Conservation (phyloP, 2,797 vertebrate genomes). For the Florisuga fusca region DNA sequence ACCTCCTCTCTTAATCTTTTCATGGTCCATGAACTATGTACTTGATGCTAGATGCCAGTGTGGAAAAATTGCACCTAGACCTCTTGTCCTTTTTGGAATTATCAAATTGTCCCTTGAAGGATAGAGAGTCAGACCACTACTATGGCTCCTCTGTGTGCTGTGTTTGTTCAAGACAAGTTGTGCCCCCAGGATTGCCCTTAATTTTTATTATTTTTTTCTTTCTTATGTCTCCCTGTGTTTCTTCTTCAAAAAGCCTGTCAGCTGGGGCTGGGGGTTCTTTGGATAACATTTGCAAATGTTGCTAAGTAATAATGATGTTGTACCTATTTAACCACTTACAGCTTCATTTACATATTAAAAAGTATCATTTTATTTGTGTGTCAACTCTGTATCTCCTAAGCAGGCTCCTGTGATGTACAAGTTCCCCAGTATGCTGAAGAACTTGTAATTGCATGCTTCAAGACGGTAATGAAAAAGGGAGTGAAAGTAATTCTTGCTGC, state of each 20-base stretch:
- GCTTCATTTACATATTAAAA: not conserved
- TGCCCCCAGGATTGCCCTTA: not conserved
- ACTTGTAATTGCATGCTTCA: not conserved
- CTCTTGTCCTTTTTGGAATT: not conserved
- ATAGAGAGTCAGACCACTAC: not conserved
- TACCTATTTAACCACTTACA: not conserved
- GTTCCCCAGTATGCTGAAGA: not conserved
- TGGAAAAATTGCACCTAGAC: not conserved
- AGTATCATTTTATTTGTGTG: not conserved
- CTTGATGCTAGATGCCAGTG: not conserved
- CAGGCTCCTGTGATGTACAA: not conserved
- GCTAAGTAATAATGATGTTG: not conserved
- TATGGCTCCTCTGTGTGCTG: not conserved
- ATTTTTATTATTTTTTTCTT: not conserved
- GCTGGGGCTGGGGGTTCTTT: not conserved
- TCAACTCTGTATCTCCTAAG: not conserved
- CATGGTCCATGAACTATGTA: not conserved
- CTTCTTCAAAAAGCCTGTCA: not conserved
- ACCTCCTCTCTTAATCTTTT: not conserved
- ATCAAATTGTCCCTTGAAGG: not conserved
- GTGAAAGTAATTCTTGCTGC: slow-evolving; percentile 6
- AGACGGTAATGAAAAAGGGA: not conserved
- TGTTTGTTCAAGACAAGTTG: not conserved
- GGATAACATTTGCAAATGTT: not conserved
- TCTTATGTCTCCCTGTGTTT: too few species aligned